Percentiles rank a stretch among this genome's conserved stretches.
These are phyloP conservation scores for Hipparchia sbordonii DNA, from an alignment of 2,888 invertebrate species.

Conservation along the genomic window DNA sequence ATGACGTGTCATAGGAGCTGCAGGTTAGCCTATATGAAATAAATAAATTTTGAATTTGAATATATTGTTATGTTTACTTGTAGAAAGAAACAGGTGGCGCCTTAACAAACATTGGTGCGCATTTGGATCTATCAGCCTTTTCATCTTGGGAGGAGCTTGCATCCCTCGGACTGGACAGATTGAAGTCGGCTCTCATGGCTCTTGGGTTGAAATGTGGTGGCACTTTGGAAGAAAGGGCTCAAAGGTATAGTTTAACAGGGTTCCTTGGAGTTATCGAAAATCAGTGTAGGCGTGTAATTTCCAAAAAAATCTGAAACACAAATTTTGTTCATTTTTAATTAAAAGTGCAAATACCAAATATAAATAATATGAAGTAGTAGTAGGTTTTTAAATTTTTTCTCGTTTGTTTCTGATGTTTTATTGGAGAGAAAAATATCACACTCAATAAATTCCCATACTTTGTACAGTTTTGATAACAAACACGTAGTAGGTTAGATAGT, in stretches of 20 bases:
- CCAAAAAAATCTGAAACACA: no score
- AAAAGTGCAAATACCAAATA: no score
- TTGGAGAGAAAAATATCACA: background rate
- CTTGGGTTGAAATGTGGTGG: slow-evolving; percentile 99
- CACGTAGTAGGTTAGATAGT: background rate
- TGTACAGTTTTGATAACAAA: background rate
- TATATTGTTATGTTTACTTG: slow-evolving; percentile 26
- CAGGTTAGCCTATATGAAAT: no score
- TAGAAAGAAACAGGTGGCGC: slow-evolving; percentile 97
- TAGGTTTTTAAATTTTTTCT: no score
- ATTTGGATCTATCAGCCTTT: slow-evolving; percentile 98
- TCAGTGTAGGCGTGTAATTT: no score
- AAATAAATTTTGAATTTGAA: no score
- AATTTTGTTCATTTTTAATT: no score
- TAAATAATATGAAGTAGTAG: no score
- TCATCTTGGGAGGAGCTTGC: slow-evolving; percentile 98
- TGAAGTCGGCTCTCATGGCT: slow-evolving; percentile 98
- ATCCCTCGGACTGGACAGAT: slow-evolving; percentile 96
- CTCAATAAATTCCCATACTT: background rate
- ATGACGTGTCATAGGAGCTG: no score
- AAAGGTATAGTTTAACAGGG: slow-evolving; percentile 79
- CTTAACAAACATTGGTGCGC: slow-evolving; percentile 96
- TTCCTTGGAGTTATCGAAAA: no score
- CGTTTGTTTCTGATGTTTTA: no score
- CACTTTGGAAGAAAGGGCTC: slow-evolving; percentile 98